These are phyloP conservation scores for Drosophila parthenogenetica DNA, from an alignment of 2,888 invertebrate genomes.

Conservation along the genomic window DNA sequence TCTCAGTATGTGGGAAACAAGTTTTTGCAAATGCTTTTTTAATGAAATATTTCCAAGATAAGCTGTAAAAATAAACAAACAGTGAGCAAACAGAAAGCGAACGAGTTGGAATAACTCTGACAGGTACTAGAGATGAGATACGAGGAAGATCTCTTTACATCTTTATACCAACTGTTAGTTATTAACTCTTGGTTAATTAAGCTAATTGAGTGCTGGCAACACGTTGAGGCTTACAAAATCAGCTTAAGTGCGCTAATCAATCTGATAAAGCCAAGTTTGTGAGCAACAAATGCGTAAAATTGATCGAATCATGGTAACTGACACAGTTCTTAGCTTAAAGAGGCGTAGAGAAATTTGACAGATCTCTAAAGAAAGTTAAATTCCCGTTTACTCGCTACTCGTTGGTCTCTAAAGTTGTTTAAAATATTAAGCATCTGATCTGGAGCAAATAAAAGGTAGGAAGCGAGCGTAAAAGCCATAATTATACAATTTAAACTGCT, in stretches of 20 bases:
- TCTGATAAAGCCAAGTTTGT: conserved; percentile 1
- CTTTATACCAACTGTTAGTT: conserved; percentile 14
- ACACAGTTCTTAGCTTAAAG: not conserved
- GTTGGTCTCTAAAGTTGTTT: not conserved
- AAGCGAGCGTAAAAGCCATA: too few species aligned
- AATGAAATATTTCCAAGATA: conserved; percentile 75
- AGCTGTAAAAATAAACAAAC: conserved; percentile 55
- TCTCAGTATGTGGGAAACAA: conserved; percentile 63
- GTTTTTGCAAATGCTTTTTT: conserved; percentile 79
- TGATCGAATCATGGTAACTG: not conserved
- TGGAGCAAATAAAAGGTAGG: too few species aligned
- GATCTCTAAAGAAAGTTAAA: not conserved
- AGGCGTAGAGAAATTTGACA: not conserved
- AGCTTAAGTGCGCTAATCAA: conserved; percentile 17
- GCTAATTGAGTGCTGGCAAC: conserved; percentile 1
- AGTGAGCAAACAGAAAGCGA: conserved; percentile 37
- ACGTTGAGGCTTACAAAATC: conserved; percentile 8
- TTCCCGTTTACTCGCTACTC: not conserved
- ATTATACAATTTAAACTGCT: not conserved
- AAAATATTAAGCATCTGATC: not conserved
- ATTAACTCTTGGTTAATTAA: conserved; percentile 22
- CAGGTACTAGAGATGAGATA: conserved; percentile 31
- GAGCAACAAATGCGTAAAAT: not conserved
- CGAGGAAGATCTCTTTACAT: conserved; percentile 3
- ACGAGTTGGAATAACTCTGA: conserved; percentile 22